Conservation (phyloP, 2,888 invertebrate genomes). For the Punctoribates punctum region DNA sequence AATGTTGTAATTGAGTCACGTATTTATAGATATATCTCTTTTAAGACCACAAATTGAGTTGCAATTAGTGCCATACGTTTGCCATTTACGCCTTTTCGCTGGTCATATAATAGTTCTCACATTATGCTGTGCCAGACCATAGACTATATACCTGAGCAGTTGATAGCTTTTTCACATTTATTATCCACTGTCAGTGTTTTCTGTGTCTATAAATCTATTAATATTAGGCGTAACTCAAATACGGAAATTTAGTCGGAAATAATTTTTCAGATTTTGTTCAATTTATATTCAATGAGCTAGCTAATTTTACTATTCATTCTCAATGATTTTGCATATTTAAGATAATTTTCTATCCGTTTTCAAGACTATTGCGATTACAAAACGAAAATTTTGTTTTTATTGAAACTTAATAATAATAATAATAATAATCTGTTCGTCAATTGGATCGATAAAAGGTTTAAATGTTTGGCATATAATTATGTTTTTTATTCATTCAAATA, state of each 20-base stretch:
- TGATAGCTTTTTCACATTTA: not conserved
- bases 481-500: not conserved
- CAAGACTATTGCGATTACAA: not conserved
- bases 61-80: conserved; percentile 11
- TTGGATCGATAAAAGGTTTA: conserved; percentile 12
- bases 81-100: conserved; percentile 12
- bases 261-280: conserved; percentile 8
- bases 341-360: not conserved
- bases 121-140: too few relatives aligned
- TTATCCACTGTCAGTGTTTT: not conserved
- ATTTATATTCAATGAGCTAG: not conserved
- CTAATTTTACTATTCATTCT: not conserved
- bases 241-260: conserved; percentile 18
- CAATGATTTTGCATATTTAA: not conserved
- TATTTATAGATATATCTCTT: not conserved
- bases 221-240: conserved; percentile 10
- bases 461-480: not conserved
- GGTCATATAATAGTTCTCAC: not conserved
- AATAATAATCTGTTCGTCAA: not conserved
- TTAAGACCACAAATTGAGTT: not conserved
- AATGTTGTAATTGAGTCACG: conserved; percentile 21
- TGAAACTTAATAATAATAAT: not conserved
- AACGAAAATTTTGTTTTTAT: not conserved
- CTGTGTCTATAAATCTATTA: not conserved
- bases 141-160: not conserved